Percentiles rank a stretch among this genome's conserved stretches.
These are phyloP conservation scores for Apteryx owenii DNA, from an alignment of 2,113 vertebrate genomes.

Conservation along the genomic window DNA sequence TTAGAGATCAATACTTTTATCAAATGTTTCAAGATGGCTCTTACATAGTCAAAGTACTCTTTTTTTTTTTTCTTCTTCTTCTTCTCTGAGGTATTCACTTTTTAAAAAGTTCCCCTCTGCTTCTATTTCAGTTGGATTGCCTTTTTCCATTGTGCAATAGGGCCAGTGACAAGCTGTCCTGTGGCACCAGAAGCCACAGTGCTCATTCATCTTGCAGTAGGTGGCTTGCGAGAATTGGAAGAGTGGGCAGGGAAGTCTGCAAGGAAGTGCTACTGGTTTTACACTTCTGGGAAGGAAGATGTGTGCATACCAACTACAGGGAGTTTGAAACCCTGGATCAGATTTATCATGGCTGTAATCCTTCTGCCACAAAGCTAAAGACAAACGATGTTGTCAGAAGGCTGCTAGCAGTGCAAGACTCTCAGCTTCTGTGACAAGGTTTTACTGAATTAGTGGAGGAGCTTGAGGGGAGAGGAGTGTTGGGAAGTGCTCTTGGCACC, in stretches of 20 bases:
- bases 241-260: background rate
- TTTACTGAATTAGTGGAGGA: background rate
- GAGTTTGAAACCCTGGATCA: background rate
- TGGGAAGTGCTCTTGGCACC: background rate
- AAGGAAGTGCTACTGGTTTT: background rate
- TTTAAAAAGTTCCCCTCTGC: background rate
- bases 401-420: background rate
- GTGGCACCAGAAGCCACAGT: background rate
- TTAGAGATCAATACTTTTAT: background rate
- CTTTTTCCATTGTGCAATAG: background rate
- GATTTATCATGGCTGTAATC: background rate
- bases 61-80: background rate
- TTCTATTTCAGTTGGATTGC: background rate
- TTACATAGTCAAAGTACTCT: background rate
- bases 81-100: background rate
- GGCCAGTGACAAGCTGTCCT: background rate
- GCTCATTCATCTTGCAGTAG: background rate
- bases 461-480: background rate
- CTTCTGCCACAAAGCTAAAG: slow-evolving; percentile 21
- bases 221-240: background rate
- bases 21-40: background rate
- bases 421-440: background rate
- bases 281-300: background rate
- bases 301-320: background rate
- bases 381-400: background rate